Evolutionary conservation across 2,113 vertebrate genomes (phyloP).

Genomic region (Pontoporia blainvillei): DNA sequence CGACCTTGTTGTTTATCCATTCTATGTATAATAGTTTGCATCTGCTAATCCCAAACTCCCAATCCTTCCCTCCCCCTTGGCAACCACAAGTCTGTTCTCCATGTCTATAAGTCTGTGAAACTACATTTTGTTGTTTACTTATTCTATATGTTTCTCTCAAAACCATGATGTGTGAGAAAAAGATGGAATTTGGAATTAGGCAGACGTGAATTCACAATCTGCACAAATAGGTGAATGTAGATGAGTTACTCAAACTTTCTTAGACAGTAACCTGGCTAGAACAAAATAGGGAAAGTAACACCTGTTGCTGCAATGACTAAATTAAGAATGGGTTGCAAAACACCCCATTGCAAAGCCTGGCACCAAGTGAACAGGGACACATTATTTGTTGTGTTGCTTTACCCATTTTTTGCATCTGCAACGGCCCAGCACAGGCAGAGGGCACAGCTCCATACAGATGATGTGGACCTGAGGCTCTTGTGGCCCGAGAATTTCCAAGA

Average conservation of each 20-base stretch:
- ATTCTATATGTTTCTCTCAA: not conserved
- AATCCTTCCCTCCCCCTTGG: not conserved
- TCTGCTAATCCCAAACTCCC: not conserved
- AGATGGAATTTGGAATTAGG: not conserved
- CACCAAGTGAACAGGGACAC: not conserved
- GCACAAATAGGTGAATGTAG: not conserved
- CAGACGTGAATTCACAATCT: conserved; percentile 1
- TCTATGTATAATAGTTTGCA: not conserved
- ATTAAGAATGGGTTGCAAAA: not conserved
- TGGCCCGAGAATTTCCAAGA: not conserved
- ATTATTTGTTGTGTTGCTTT: not conserved
- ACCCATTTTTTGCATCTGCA: not conserved
- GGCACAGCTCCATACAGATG: too few relatives aligned
- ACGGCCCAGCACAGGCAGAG: not conserved
- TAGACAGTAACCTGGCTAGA: not conserved
- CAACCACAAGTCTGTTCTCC: not conserved
- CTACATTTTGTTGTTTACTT: not conserved
- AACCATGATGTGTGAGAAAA: not conserved
- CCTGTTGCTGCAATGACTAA: not conserved
- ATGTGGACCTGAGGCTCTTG: not conserved
- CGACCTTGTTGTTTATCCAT: not conserved
- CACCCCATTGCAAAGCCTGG: not conserved
- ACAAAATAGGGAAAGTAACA: not conserved
- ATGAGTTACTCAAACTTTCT: not conserved
- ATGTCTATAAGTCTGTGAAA: not conserved